phyloP scores from a whole-genome alignment of 2,888 invertebrate genomes.

The Drosophila demipolita region DNA sequence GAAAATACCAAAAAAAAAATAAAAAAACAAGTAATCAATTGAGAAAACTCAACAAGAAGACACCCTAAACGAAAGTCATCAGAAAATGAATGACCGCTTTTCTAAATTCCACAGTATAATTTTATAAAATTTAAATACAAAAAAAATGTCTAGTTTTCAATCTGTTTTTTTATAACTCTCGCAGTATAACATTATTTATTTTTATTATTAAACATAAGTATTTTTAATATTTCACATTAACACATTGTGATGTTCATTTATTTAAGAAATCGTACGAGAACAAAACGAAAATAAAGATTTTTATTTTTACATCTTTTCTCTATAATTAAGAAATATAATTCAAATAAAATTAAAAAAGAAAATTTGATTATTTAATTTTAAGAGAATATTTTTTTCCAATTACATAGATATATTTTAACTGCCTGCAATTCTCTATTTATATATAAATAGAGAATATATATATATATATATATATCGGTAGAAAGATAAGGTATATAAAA shows the following conservation, averaged over 20 bases:
- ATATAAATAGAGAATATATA: neutral
- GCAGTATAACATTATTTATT: no score
- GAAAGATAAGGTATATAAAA: neutral
- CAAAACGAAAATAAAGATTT: no score
- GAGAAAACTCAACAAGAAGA: neutral
- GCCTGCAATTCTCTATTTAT: neutral
- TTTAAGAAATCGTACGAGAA: no score
- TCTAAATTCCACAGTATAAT: neutral
- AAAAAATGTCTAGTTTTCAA: neutral
- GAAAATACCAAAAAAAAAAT: slow-evolving; percentile 14
- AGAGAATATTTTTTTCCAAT: no score
- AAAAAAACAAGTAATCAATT: neutral
- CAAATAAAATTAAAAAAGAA: neutral
- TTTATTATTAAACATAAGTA: neutral
- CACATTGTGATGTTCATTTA: neutral
- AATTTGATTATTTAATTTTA: no score
- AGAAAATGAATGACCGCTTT: no score
- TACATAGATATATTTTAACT: neutral
- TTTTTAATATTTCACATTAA: neutral
- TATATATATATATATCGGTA: neutral
- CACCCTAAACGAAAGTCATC: neutral
- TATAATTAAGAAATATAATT: neutral
- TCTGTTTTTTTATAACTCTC: neutral
- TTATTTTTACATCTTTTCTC: no score
- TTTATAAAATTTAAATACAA: neutral